Conservation (phyloP, 2,888 invertebrate species). For the Caenorhabditis becei region DNA sequence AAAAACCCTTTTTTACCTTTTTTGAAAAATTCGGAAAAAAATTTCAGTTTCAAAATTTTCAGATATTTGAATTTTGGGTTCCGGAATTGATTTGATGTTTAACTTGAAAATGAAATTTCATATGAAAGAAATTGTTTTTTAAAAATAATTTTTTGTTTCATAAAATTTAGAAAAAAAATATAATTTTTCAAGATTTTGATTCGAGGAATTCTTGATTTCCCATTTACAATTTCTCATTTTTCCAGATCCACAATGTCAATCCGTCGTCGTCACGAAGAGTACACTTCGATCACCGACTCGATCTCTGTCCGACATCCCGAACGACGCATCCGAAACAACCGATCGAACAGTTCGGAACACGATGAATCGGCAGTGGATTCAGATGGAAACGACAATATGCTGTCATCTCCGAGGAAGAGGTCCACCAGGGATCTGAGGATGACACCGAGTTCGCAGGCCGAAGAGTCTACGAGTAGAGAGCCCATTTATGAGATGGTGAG, state of each 20-base stretch:
- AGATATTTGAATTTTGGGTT: too few relatives aligned
- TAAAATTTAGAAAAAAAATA: background rate
- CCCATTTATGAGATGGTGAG: conserved; percentile 31
- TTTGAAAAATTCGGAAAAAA: too few relatives aligned
- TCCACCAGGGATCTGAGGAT: conserved; percentile 49
- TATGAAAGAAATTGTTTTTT: too few relatives aligned
- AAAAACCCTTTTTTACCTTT: too few relatives aligned
- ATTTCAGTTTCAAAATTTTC: too few relatives aligned
- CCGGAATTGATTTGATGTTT: too few relatives aligned
- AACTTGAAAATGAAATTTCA: too few relatives aligned
- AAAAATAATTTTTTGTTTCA: background rate
- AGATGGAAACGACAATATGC: conserved; percentile 28
- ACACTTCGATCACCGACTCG: conserved; percentile 80
- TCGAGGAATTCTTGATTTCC: too few relatives aligned
- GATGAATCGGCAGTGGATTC: conserved; percentile 46
- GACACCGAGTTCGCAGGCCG: conserved; percentile 18
- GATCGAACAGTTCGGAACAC: conserved; percentile 61
- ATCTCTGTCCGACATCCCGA: conserved; percentile 69
- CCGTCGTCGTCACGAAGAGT: conserved; percentile 76
- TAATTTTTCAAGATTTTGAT: too few relatives aligned
- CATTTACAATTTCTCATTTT: conserved; percentile 1
- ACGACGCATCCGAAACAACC: conserved; percentile 58
- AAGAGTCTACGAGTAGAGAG: conserved; percentile 23
- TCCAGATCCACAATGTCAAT: conserved; percentile 55
- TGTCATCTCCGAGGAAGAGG: conserved; percentile 36